A percentile compares a stretch with the other conserved stretches of the same genome.
Evolutionary conservation across 1,140 invertebrate species (phyloP).

Genomic region (Leptoteleia sp.): DNA sequence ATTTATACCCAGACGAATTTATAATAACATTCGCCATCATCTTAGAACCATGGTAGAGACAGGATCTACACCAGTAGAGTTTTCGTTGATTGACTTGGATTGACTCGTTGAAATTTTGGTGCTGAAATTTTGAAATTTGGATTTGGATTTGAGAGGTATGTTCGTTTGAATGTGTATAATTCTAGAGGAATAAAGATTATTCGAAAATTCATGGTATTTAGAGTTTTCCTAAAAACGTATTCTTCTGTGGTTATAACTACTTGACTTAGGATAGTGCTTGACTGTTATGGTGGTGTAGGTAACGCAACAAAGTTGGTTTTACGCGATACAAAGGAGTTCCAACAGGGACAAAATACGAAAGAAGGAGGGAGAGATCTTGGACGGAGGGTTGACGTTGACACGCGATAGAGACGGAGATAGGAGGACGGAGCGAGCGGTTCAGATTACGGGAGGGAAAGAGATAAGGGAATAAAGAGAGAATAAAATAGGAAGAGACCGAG

Average conservation of each 20-base stretch:
- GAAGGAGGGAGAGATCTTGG: constrained; percentile 44
- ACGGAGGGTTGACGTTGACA: constrained; percentile 43
- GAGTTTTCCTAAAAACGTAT: constrained; percentile 40
- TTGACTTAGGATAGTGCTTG: constrained; percentile 48
- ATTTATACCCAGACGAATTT: constrained; percentile 1
- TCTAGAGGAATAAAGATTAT: too few species aligned
- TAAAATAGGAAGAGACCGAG: constrained; percentile 62
- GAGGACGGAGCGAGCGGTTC: constrained; percentile 14
- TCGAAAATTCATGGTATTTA: too few species aligned
- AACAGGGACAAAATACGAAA: constrained; percentile 43
- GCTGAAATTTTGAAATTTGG: too few species aligned
- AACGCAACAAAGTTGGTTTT: constrained; percentile 47
- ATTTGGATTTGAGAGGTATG: too few species aligned
- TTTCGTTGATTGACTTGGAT: too few species aligned
- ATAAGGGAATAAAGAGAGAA: constrained; percentile 52
- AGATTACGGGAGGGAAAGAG: constrained; percentile 29
- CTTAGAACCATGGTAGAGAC: too few species aligned
- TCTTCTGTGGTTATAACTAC: constrained; percentile 53
- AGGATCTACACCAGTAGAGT: too few species aligned
- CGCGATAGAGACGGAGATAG: constrained; percentile 44
- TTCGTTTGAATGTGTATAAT: too few species aligned
- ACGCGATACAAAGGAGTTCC: constrained; percentile 7
- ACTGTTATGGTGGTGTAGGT: constrained; percentile 27
- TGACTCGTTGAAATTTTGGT: too few species aligned
- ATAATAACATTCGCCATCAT: too few species aligned